Evolutionary conservation across 2,888 invertebrate genomes (phyloP), one percentile per base, ranked within the genome.

Genomic region (Plebejus argus): DNA sequence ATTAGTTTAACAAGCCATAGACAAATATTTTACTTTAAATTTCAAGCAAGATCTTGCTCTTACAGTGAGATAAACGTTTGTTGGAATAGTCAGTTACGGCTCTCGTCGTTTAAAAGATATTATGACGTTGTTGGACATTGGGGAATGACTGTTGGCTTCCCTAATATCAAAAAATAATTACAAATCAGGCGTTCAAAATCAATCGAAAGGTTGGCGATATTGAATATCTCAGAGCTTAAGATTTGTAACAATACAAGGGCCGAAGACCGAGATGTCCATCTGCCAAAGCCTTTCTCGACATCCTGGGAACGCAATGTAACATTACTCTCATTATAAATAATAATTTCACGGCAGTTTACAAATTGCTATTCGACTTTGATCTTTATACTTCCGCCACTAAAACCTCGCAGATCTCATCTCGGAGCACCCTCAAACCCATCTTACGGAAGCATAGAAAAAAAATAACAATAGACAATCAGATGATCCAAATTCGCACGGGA

Each of bases 401-500:
- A 72, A 45, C 33, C 58, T 49, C 12, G 56, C n/a, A 61, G 58
- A 45, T 56, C 39, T 20, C 72, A 61, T 28, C 45, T 58, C 23
- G 58, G 35, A 77, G 78, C 80, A 82, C 83, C 83, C 82, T 81
- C 81, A 79, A 74, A 74, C 74, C 74, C 49, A 79, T 78, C 76
- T 81, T 82, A 81, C 86, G 86, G 87, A 86, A 87, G 88, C 77
- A 78, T 72, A 72, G 72, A 72, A 74, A 85, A 86, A 86, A 88
- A 85, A 85, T 79, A 85, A 90, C 90, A 90, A 90, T 90, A 87
- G 87, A 87, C 87, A 87, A 87, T 87, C 87, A 88, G 89, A 89
- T 90, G 90, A 89, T 90, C 87, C 87, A 90, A 84, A 89, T 90
- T 90, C 90, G 90, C 90, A 89, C 85, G 90, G 90, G 89, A 89